These are phyloP conservation scores for Limnephilus lunatus DNA, from an alignment of 2,888 invertebrate species.

Conservation along the genomic window DNA sequence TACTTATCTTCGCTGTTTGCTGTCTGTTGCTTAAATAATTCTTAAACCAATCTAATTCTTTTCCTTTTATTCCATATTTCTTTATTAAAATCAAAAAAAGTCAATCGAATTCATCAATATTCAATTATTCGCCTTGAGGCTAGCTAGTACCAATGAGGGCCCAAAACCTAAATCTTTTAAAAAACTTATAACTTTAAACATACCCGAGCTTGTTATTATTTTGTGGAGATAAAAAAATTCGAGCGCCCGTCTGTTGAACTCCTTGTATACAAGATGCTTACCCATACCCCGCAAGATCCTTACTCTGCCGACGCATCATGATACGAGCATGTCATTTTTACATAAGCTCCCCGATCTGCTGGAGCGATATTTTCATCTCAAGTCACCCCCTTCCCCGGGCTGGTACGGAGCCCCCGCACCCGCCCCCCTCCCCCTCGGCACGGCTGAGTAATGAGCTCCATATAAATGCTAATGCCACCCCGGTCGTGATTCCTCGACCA, in stretches of 20 bases:
- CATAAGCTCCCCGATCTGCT: slow-evolving; percentile 37
- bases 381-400: neutral
- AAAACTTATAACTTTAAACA: neutral
- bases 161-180: neutral
- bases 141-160: neutral
- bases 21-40: too few species aligned
- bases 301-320: slow-evolving; percentile 29
- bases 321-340: slow-evolving; percentile 46
- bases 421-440: neutral
- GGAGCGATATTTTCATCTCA: slow-evolving; percentile 44
- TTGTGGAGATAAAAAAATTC: neutral
- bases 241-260: neutral
- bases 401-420: neutral
- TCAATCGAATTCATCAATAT: neutral
- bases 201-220: neutral
- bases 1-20: too few species aligned
- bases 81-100: too few species aligned
- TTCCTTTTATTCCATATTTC: too few species aligned
- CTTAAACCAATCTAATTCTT: too few species aligned
- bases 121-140: neutral
- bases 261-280: neutral
- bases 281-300: neutral
- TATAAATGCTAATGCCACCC: slow-evolving; percentile 65
- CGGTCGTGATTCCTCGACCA: slow-evolving; percentile 37
- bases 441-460: slow-evolving; percentile 64